Evolutionary conservation across 1,140 invertebrate species (phyloP).

Genomic region (Nasonia longicornis): DNA sequence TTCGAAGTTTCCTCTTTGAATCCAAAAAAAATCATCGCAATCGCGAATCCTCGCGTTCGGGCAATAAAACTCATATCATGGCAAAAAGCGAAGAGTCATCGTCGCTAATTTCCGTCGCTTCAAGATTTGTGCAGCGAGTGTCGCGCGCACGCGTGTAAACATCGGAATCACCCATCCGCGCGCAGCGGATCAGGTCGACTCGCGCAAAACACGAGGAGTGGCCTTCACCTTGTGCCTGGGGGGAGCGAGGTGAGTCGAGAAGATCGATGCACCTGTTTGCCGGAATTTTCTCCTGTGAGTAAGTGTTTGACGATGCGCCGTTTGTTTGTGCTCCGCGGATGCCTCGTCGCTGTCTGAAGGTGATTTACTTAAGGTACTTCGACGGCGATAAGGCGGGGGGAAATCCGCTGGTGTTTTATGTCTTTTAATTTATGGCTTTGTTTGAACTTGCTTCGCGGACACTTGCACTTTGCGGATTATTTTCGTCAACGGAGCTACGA

Average conservation of each 20-base stretch:
- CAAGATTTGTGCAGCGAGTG: neutral
- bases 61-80: too few relatives aligned
- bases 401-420: neutral
- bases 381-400: neutral
- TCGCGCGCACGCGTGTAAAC: too few relatives aligned
- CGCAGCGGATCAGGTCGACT: too few relatives aligned
- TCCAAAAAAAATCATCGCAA: too few relatives aligned
- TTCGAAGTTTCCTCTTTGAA: too few relatives aligned
- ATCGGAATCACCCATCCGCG: too few relatives aligned
- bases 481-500: too few relatives aligned
- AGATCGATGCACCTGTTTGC: neutral
- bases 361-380: neutral
- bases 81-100: too few relatives aligned
- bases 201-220: too few relatives aligned
- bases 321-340: neutral
- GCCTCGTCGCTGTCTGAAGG: neutral
- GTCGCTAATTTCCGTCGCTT: neutral
- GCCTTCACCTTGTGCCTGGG: neutral
- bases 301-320: neutral
- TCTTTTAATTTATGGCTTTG: neutral
- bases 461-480: too few relatives aligned
- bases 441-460: too few relatives aligned
- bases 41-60: too few relatives aligned
- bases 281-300: neutral
- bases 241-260: neutral